Conservation (phyloP, 2,888 invertebrate species). For the Drepana falcataria region DNA sequence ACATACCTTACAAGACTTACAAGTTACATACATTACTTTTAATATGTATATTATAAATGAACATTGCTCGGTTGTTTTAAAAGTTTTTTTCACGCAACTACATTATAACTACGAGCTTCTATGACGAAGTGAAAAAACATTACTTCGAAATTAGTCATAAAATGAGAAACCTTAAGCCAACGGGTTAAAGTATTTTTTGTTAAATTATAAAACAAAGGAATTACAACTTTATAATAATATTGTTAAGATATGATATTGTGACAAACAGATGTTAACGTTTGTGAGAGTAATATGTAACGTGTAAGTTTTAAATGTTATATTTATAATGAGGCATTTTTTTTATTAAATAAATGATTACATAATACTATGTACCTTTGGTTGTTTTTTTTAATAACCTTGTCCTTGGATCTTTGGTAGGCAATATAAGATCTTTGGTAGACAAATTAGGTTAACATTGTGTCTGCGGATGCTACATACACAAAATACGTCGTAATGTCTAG, state of each 20-base stretch:
- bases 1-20: no score
- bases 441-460: no score
- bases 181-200: conserved; percentile 32
- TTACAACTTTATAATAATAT: conserved; percentile 39
- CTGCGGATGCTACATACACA: no score
- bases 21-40: no score
- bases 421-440: not conserved
- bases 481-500: no score
- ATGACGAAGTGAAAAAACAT: no score
- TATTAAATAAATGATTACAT: conserved; percentile 55
- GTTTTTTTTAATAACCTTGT: conserved; percentile 6
- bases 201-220: conserved; percentile 34
- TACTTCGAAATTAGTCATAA: not conserved
- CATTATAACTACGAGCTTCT: no score
- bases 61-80: no score
- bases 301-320: conserved; percentile 64
- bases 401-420: not conserved
- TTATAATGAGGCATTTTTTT: conserved; percentile 73
- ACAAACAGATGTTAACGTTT: conserved; percentile 42
- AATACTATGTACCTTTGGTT: conserved; percentile 10
- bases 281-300: conserved; percentile 47
- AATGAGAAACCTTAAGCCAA: not conserved
- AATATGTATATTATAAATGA: no score
- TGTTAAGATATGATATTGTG: conserved; percentile 15
- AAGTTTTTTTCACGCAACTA: no score